Percentiles rank a stretch among this genome's conserved stretches.
Evolutionary conservation across 2,797 vertebrate genomes (phyloP).

Genomic region (Triplophysa yarkandensis): DNA sequence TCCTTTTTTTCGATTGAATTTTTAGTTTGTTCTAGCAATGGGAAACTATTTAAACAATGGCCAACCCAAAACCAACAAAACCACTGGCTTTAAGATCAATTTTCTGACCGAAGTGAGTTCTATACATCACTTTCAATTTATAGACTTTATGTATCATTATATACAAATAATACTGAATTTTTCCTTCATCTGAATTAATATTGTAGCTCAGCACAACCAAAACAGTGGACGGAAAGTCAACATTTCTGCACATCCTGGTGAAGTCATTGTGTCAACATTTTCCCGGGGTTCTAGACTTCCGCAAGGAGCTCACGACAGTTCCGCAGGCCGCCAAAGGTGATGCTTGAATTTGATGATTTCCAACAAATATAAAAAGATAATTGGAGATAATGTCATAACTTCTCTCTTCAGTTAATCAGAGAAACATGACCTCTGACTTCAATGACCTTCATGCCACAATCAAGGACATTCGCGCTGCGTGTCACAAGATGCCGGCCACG

Average conservation of each 20-base stretch:
- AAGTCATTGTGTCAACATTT: conserved; percentile 97
- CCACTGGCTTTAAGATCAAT: conserved; percentile 97
- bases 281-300: conserved; percentile 93
- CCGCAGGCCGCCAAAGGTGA: conserved; percentile 93
- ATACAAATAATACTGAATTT: not conserved
- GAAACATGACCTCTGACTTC: conserved; percentile 83
- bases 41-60: conserved; percentile 97
- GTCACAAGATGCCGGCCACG: conserved; percentile 85
- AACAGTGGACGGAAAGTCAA: conserved; percentile 96
- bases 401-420: conserved; percentile 85
- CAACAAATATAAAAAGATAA: no score
- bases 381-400: not conserved
- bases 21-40: conserved; percentile 96
- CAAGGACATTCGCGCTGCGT: conserved; percentile 87
- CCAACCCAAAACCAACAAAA: conserved; percentile 91
- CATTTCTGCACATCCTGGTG: conserved; percentile 96
- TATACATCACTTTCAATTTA: not conserved
- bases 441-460: conserved; percentile 88
- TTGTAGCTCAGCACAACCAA: conserved; percentile 94
- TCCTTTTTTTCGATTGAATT: not conserved
- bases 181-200: not conserved
- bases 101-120: conserved; percentile 91
- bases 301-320: conserved; percentile 93
- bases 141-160: not conserved
- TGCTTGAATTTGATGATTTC: no score